These are phyloP conservation scores for Alviniconcha marisindica DNA, from an alignment of 1,140 invertebrate genomes.

Conservation along the genomic window DNA sequence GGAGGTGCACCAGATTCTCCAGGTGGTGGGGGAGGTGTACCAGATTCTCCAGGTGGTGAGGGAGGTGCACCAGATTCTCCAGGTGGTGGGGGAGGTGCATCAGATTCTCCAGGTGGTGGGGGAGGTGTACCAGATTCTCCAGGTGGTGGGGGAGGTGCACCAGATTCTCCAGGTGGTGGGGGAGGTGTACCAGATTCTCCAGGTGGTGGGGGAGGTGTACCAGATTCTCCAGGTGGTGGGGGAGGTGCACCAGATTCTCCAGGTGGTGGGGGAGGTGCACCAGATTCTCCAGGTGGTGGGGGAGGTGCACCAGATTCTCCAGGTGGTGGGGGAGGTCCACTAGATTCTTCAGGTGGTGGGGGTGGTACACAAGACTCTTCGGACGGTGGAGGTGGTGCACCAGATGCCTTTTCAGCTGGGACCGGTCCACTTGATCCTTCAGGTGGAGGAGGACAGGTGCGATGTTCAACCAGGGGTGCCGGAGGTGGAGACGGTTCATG, in stretches of 20 bases:
- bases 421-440: neutral
- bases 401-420: neutral
- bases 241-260: neutral
- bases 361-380: neutral
- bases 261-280: neutral
- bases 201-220: neutral
- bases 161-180: neutral
- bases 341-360: neutral
- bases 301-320: neutral
- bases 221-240: neutral
- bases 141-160: neutral
- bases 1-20: neutral
- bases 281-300: neutral
- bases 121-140: neutral
- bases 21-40: neutral
- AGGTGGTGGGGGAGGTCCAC: neutral
- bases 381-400: neutral
- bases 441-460: neutral
- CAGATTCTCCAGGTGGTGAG: neutral
- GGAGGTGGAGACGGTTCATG: conserved; percentile 12
- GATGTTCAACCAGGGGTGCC: neutral
- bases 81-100: neutral
- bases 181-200: neutral
- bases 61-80: neutral
- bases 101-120: neutral